Conservation (phyloP, 2,888 invertebrate genomes). For the Caradrina clavipalpis region DNA sequence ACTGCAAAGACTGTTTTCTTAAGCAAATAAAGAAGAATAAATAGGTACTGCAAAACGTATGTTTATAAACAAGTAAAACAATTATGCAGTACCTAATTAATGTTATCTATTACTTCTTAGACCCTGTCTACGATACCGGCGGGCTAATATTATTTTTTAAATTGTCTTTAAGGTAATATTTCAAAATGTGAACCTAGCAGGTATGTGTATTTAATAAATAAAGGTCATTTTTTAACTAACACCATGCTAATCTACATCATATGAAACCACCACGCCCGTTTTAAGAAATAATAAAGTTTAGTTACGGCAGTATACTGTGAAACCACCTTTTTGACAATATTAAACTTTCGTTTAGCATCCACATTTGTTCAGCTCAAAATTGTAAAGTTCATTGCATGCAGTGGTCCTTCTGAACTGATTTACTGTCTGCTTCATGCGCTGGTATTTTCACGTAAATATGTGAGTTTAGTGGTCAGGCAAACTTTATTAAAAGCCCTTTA, state of each 20-base stretch:
- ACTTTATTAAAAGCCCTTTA: slow-evolving; percentile 46
- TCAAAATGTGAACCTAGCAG: no score
- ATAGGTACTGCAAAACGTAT: no score
- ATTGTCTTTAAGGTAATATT: no score
- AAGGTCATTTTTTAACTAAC: no score
- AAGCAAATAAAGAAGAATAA: no score
- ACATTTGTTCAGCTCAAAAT: background rate
- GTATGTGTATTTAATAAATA: no score
- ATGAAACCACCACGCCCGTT: background rate
- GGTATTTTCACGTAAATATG: slow-evolving; percentile 48
- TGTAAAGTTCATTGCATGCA: background rate
- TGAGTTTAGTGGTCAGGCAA: slow-evolving; percentile 41
- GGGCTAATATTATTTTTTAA: no score
- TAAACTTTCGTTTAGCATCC: background rate
- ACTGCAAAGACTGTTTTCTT: background rate
- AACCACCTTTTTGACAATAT: background rate
- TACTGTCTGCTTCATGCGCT: background rate
- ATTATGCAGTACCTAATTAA: no score
- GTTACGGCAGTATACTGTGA: background rate
- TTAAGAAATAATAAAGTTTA: background rate
- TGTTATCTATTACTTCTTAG: no score
- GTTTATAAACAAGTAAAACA: no score
- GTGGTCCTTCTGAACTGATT: slow-evolving; percentile 12
- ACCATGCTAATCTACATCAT: no score
- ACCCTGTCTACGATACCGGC: no score